Conservation (phyloP, 37 sponge, comb jelly and placozoan genomes). For the Aplysina aerophoba region DNA sequence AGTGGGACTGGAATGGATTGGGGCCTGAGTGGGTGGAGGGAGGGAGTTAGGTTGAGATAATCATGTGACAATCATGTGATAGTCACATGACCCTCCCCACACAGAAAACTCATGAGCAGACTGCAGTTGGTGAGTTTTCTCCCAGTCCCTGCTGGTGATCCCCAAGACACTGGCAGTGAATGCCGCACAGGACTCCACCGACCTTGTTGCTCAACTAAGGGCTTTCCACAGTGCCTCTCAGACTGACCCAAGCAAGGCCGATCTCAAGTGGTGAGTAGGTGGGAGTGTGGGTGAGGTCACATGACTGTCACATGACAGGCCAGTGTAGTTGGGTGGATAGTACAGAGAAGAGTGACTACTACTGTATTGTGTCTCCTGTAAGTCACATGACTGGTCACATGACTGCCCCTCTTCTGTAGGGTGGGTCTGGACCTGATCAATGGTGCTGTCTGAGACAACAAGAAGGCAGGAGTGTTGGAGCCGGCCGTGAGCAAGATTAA, state of each 20-base stretch:
- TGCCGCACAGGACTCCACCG: conserved; percentile 97
- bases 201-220: conserved; percentile 94
- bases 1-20: too few species aligned
- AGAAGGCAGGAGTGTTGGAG: conserved; percentile 95
- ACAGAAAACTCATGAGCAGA: conserved; percentile 96
- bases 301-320: conserved; percentile 1
- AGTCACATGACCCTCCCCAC: too few species aligned
- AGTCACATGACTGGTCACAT: neutral
- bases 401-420: too few species aligned
- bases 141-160: conserved; percentile 89
- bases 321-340: too few species aligned
- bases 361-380: too few species aligned
- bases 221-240: conserved; percentile 97
- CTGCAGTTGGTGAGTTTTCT: conserved; percentile 96
- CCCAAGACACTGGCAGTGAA: conserved; percentile 96
- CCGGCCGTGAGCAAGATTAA: conserved; percentile 95
- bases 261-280: conserved; percentile 81
- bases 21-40: too few species aligned
- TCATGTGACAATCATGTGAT: too few species aligned
- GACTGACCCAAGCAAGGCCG: conserved; percentile 74
- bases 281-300: too few species aligned
- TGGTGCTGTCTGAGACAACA: conserved; percentile 87
- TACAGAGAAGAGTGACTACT: too few species aligned
- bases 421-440: conserved; percentile 84
- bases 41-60: too few species aligned